These are phyloP conservation scores for Etheostoma spectabile DNA, from an alignment of 2,113 vertebrate genomes.

Conservation along the genomic window DNA sequence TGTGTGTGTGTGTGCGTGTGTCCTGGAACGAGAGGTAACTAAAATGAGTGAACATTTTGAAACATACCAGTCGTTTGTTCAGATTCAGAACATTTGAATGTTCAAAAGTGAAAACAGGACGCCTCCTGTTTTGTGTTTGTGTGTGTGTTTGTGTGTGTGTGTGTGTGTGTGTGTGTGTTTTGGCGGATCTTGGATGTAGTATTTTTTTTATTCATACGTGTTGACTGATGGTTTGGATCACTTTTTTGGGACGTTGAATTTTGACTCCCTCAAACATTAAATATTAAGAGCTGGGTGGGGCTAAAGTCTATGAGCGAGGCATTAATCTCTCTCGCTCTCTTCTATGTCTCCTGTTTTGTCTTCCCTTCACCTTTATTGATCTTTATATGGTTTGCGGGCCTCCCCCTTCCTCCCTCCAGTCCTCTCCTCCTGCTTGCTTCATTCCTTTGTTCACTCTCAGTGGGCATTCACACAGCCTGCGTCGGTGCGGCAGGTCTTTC, in stretches of 20 bases:
- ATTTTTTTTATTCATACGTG: neutral
- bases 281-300: conserved; percentile 5
- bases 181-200: neutral
- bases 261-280: neutral
- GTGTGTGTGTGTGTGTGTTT: conserved; percentile 4
- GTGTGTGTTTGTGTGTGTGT: no score
- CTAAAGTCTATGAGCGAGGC: neutral
- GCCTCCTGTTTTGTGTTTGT: conserved; percentile 9
- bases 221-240: conserved; percentile 7
- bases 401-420: neutral
- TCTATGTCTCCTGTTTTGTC: neutral
- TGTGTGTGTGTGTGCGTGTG: conserved; percentile 4
- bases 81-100: conserved; percentile 34
- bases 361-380: neutral
- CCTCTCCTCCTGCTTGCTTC: neutral
- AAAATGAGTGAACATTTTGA: conserved; percentile 47
- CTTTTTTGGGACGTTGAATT: conserved; percentile 31
- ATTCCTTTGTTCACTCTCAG: neutral
- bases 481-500: no score
- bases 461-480: no score
- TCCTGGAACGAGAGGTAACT: conserved; percentile 39
- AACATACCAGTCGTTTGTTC: conserved; percentile 60
- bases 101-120: conserved; percentile 31
- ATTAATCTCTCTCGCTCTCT: neutral
- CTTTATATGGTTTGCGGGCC: neutral